Conservation (phyloP, 1,140 invertebrate species). For the Odontomachus brunneus region DNA sequence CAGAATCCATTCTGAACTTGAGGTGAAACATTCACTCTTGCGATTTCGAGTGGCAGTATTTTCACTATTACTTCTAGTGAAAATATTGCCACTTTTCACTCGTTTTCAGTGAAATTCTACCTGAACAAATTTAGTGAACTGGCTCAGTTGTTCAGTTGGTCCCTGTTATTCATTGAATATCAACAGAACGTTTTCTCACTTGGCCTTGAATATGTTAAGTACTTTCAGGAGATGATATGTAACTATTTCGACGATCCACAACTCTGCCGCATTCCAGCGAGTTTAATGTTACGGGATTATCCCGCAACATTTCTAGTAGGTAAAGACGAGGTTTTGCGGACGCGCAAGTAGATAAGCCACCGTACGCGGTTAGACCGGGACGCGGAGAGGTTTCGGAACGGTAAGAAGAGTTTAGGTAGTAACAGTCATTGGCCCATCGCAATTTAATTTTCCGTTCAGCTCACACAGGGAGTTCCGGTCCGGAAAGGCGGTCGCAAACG, state of each 20-base stretch:
- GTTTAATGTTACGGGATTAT: conserved; percentile 9
- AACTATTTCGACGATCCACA: neutral
- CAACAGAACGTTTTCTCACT: too few relatives aligned
- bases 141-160: too few relatives aligned
- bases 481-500: neutral
- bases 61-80: too few relatives aligned
- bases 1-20: too few relatives aligned
- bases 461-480: neutral
- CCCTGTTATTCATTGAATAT: too few relatives aligned
- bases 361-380: conserved; percentile 16
- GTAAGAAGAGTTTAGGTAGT: conserved; percentile 29
- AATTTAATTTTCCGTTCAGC: conserved; percentile 43
- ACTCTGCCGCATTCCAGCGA: neutral
- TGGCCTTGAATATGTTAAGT: neutral
- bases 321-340: conserved; percentile 19
- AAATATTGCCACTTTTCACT: too few relatives aligned
- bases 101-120: too few relatives aligned
- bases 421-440: conserved; percentile 15
- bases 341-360: conserved; percentile 41
- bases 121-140: too few relatives aligned
- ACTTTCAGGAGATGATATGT: neutral
- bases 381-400: neutral
- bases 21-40: too few relatives aligned
- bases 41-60: too few relatives aligned
- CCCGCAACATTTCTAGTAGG: conserved; percentile 4